These are phyloP conservation scores for Pithecia hirsuta DNA, from an alignment of 2,797 vertebrate genomes.

Conservation along the genomic window DNA sequence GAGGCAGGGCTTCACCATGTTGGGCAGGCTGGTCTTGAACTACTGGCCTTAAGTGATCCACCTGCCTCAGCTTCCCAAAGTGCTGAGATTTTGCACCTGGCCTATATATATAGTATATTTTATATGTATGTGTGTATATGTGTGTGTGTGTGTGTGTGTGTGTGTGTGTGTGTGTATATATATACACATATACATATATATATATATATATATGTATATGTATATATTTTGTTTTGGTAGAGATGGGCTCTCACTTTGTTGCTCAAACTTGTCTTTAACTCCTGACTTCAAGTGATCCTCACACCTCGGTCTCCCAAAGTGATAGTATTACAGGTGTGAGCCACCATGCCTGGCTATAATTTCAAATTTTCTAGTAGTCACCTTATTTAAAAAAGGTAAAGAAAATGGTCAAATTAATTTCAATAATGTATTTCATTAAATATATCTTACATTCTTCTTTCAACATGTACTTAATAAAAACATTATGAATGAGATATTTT, in stretches of 20 bases:
- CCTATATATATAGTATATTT: no score
- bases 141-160: accelerated
- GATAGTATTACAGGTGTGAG: neutral
- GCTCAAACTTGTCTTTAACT: neutral
- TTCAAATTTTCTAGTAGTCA: neutral
- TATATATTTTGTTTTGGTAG: no score
- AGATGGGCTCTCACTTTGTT: neutral
- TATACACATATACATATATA: accelerated
- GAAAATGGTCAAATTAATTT: neutral
- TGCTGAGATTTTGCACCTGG: neutral
- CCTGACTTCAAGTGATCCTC: neutral
- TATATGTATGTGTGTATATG: no score
- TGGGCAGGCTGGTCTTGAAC: neutral
- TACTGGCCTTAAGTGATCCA: neutral
- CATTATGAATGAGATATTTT: neutral
- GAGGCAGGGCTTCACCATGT: neutral
- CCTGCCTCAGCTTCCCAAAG: neutral
- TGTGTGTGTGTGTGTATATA: no score
- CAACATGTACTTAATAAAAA: neutral
- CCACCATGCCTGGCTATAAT: neutral
- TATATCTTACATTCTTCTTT: neutral
- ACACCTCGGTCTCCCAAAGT: neutral
- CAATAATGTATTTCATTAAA: neutral
- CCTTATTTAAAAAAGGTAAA: neutral
- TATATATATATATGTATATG: no score